Base-by-base conservation (phyloP, 2,888 invertebrate species). In the Tillus elongatus region DNA sequence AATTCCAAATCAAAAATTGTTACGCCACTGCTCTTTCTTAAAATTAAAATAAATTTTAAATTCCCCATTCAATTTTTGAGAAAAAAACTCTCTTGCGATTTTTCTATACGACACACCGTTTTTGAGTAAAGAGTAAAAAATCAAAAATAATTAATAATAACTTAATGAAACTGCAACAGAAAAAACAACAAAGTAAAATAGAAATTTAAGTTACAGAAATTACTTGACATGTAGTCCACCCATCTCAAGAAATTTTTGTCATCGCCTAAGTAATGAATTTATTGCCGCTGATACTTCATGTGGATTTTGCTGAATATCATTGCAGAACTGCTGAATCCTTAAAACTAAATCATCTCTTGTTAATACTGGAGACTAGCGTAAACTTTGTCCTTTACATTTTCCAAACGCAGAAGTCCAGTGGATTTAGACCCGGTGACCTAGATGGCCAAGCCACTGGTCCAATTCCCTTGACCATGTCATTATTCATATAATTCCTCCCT, bases 311-410 rank as follows among this genome's bases (percentile, higher is more conserved):
- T 19, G 24, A 6, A n/a, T 19, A 19, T 19, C 24, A 19, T 19
- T 19, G 24, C 24, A n/a, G n/a, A n/a, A n/a, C n/a, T n/a, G n/a
- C n/a, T 19, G 24, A 19, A 19, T 19, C 6, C 24, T 19, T 19
- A 19, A 19, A 19, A n/a, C 24, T 19, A 19, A 19, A n/a, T 19
- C 24, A 19, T 19, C 24, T 19, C 24, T 19, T 19, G n/a, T 8
- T 19, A 19, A 6, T 19, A n/a, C n/a, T n/a, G n/a, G n/a, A n/a
- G 24, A 6, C n/a, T 19, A 19, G 24, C 6, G 24, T 19, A 19
- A 19, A 19, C 24, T 19, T 19, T 19, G 24, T n/a, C 24, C n/a
- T 19, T 19, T 19, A 19, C 24, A 19, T 19, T 19, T 19, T 6
- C n/a, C n/a, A n/a, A n/a, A n/a, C n/a, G n/a, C n/a, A n/a, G 24